Percentiles rank a stretch among this genome's conserved stretches.
These are phyloP conservation scores for Watersipora subatra DNA, from an alignment of 1,140 invertebrate species.

Conservation along the genomic window DNA sequence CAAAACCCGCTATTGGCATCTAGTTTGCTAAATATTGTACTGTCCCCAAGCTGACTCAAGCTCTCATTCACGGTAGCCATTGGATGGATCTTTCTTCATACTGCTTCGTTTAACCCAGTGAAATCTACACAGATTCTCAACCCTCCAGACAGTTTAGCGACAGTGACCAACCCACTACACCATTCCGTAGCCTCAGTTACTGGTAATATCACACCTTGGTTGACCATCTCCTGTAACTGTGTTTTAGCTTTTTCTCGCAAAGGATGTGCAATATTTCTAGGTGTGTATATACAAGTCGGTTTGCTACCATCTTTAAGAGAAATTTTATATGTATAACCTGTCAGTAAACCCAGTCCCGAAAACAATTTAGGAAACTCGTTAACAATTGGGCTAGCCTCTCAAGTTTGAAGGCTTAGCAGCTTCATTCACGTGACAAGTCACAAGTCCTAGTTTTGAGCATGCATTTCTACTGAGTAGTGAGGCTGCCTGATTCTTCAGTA, in stretches of 20 bases:
- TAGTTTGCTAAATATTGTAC: slow-evolving; percentile 39
- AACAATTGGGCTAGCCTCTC: no score
- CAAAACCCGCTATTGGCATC: slow-evolving; percentile 41
- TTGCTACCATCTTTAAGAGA: no score
- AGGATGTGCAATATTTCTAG: background rate
- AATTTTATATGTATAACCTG: no score
- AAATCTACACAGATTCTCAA: slow-evolving; percentile 16
- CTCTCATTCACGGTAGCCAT: slow-evolving; percentile 13
- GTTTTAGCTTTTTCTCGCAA: background rate
- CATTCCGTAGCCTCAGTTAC: slow-evolving; percentile 24
- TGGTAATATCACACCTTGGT: slow-evolving; percentile 17
- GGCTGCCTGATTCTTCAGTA: no score
- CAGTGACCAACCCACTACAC: slow-evolving; percentile 14
- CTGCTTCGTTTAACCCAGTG: slow-evolving; percentile 20
- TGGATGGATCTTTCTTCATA: slow-evolving; percentile 14
- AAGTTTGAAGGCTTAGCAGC: no score
- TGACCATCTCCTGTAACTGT: background rate
- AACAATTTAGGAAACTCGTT: no score
- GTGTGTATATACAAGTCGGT: no score
- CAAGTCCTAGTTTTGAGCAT: no score
- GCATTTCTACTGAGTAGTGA: no score
- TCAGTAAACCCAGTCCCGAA: no score
- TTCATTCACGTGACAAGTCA: no score
- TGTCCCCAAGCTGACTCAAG: slow-evolving; percentile 22
- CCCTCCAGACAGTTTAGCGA: slow-evolving; percentile 15